Evolutionary conservation across 2,113 vertebrate species (phyloP), one percentile per base, ranked within the genome.

Genomic region (Numenius arquata): DNA sequence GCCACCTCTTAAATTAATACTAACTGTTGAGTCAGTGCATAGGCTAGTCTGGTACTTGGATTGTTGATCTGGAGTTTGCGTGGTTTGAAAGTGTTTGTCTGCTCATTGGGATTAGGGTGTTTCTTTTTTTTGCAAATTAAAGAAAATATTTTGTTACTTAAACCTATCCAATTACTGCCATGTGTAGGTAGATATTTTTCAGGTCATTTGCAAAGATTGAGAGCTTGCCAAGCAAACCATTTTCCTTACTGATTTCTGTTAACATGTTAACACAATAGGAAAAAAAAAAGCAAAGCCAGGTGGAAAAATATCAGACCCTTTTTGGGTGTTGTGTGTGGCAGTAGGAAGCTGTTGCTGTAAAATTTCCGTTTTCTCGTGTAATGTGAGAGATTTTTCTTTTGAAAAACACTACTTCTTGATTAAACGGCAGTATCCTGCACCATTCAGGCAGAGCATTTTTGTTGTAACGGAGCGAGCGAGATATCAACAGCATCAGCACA

Each of bases 221-320:
- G n/a, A 74, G 26, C 56, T 85, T 89, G 74, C 70, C 96, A 94
- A 72, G 66, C 45, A 76, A 88, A 45, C 47, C 5, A 7, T 85
- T 95, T 89, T 82, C 77, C 77, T 91, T 85, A 40, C 59, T 74
- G 71, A 41, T 83, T 87, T 92, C 62, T 85, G 27, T 87, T 85
- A 53, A 47, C 66, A 9, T 45, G 27, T 87, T 85, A 94, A 66
- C 32, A 63, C 34, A 93, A 59, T 62, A 34, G 73, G 0, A 3
- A 9, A 22, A 38, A 27, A 43, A 36, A 23, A 13, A 43, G 20
- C 38, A 65, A 94, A 96, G 27, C 53, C 84, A 85, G 14, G 19
- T 73, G 85, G 75, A 59, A 94, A 93, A 96, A 36, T 43, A 73
- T 62, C 62, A 72, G 68, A 30, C 63, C 45, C 66, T 61, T 78